Evolutionary conservation across 1,140 invertebrate species (phyloP).

Genomic region (Nebria ingens): DNA sequence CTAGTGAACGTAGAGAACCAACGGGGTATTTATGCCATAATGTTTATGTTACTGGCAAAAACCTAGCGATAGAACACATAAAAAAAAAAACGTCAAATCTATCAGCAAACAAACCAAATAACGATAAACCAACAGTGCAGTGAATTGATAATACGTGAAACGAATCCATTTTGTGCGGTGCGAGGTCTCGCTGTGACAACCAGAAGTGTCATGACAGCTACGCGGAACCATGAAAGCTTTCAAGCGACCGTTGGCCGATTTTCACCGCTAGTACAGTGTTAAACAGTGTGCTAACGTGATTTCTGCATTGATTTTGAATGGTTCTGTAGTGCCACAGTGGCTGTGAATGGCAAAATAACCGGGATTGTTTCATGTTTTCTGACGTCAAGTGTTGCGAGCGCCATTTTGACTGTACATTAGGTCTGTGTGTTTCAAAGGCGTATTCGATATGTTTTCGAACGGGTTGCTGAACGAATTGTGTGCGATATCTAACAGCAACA

Average conservation of each 20-base stretch:
- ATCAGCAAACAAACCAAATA: too few species aligned
- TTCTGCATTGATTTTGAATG: too few species aligned
- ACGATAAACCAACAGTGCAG: too few species aligned
- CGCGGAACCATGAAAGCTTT: too few species aligned
- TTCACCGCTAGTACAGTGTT: too few species aligned
- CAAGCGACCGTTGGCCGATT: too few species aligned
- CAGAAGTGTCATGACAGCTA: conserved; percentile 7
- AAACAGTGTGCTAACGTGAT: too few species aligned
- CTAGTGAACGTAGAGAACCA: neutral
- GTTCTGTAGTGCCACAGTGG: too few species aligned
- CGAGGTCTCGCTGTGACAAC: conserved; percentile 7
- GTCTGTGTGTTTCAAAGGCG: neutral
- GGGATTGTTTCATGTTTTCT: neutral
- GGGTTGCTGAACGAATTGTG: too few species aligned
- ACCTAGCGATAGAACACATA: conserved; percentile 2
- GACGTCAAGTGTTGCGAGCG: neutral
- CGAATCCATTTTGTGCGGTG: neutral
- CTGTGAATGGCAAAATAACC: too few species aligned
- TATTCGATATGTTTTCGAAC: neutral
- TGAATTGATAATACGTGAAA: too few species aligned
- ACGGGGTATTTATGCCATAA: conserved; percentile 14
- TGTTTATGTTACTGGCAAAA: conserved; percentile 13
- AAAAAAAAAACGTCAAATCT: neutral
- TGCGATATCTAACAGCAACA: too few species aligned
- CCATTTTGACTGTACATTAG: neutral